Conservation (phyloP, 2,888 invertebrate genomes). For the Autographa pulchrina region DNA sequence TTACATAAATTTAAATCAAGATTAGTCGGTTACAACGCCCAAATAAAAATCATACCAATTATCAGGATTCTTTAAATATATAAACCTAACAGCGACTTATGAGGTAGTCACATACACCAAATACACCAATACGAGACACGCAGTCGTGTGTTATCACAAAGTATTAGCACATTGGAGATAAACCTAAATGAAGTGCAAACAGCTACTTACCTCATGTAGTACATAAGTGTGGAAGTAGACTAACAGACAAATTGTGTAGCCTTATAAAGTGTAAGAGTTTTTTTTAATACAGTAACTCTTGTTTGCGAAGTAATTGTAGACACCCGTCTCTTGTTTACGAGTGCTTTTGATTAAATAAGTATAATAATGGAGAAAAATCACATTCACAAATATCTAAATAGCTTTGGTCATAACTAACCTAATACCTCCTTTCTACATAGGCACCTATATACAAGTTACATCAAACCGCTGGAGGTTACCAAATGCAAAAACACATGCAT, state of each 20-base stretch:
- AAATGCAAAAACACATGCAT: constrained; percentile 29
- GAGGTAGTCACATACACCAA: constrained; percentile 28
- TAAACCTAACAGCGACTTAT: constrained; percentile 35
- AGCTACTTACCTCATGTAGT: constrained; percentile 31
- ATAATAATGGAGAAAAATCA: too few species aligned
- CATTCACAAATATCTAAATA: too few species aligned
- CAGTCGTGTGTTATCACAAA: constrained; percentile 62
- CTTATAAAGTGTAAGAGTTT: not conserved
- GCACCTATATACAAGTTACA: too few species aligned
- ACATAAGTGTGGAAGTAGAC: not conserved
- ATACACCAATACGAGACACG: constrained; percentile 40
- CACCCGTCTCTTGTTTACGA: not conserved
- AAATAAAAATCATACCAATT: constrained; percentile 20
- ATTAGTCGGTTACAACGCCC: not conserved
- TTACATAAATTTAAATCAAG: not conserved
- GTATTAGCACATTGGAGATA: constrained; percentile 63
- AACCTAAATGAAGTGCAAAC: constrained; percentile 65
- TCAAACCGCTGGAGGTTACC: constrained; percentile 26
- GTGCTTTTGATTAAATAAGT: too few species aligned
- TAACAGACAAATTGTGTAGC: constrained; percentile 1
- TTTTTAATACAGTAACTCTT: not conserved
- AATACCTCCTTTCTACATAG: too few species aligned
- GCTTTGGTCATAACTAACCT: too few species aligned
- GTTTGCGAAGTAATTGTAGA: not conserved
- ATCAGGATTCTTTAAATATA: constrained; percentile 32